Percentiles rank a stretch among this genome's conserved stretches.
Conservation (phyloP, 1,140 invertebrate species). For the Drosophila yakuba region DNA sequence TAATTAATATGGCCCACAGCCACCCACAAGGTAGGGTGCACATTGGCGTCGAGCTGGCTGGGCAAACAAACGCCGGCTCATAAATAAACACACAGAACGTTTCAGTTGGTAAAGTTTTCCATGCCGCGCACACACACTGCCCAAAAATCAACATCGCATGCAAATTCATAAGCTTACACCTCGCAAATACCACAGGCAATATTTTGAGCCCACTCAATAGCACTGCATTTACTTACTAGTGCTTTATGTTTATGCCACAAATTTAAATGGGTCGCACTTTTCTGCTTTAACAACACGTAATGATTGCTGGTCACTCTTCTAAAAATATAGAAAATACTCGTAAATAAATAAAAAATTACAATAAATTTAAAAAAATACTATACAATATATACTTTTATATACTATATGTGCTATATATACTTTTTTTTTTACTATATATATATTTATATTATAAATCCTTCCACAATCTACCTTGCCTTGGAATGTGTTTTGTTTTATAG, state of each 20-base stretch:
- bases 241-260: not conserved
- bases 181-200: no score
- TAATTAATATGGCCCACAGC: slow-evolving; percentile 72
- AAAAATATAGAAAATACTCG: no score
- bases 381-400: no score
- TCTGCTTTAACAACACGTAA: no score
- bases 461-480: not conserved
- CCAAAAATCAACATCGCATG: slow-evolving; percentile 21
- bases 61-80: slow-evolving; percentile 45
- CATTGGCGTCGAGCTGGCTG: slow-evolving; percentile 17
- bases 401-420: no score
- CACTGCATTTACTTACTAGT: not conserved
- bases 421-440: no score
- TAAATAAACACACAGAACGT: slow-evolving; percentile 63
- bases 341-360: not conserved
- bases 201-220: not conserved
- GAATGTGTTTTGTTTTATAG: no score
- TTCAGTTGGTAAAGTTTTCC: slow-evolving; percentile 69
- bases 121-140: slow-evolving; percentile 36
- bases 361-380: not conserved
- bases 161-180: not conserved
- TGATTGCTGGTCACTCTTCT: no score
- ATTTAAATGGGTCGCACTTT: no score
- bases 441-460: not conserved
- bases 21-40: slow-evolving; percentile 23